These are phyloP conservation scores for Galaxias olidus DNA, from an alignment of 2,797 vertebrate genomes.

Conservation along the genomic window DNA sequence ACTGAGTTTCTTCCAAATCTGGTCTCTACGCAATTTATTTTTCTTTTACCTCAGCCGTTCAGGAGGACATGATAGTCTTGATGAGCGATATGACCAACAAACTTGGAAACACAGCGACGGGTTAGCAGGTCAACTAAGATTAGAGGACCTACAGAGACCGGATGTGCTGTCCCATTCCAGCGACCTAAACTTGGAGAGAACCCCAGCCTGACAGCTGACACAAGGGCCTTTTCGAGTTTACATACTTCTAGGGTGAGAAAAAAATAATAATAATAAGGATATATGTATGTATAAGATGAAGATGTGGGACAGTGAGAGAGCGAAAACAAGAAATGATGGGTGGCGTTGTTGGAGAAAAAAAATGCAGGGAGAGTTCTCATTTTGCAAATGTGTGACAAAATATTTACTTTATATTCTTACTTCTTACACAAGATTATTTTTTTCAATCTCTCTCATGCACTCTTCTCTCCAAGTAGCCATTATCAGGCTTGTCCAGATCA, in stretches of 20 bases:
- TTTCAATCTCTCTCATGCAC: neutral
- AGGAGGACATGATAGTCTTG: conserved; percentile 41
- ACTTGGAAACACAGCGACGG: conserved; percentile 5
- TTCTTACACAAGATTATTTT: too few relatives aligned
- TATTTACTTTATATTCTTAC: too few relatives aligned
- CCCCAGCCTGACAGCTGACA: conserved; percentile 41
- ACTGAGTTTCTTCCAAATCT: too few relatives aligned
- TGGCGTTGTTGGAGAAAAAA: neutral
- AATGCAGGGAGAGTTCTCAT: neutral
- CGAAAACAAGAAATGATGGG: neutral
- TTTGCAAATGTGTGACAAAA: neutral
- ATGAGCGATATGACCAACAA: conserved; percentile 42
- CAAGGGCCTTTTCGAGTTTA: conserved; percentile 22
- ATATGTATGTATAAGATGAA: neutral
- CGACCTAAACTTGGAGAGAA: conserved; percentile 46
- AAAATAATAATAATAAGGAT: too few relatives aligned
- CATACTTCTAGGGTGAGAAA: conserved; percentile 42
- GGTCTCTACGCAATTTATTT: too few relatives aligned
- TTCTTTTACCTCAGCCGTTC: conserved; percentile 27
- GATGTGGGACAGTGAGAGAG: neutral
- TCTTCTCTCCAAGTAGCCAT: conserved; percentile 3
- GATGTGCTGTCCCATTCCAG: conserved; percentile 37
- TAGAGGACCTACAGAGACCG: conserved; percentile 65
- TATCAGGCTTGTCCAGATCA: conserved; percentile 2
- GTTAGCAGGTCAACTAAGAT: conserved; percentile 55